Percentiles rank a stretch among this genome's conserved stretches.
These are phyloP conservation scores for Psophia crepitans DNA, from an alignment of 2,113 vertebrate genomes.

Conservation along the genomic window DNA sequence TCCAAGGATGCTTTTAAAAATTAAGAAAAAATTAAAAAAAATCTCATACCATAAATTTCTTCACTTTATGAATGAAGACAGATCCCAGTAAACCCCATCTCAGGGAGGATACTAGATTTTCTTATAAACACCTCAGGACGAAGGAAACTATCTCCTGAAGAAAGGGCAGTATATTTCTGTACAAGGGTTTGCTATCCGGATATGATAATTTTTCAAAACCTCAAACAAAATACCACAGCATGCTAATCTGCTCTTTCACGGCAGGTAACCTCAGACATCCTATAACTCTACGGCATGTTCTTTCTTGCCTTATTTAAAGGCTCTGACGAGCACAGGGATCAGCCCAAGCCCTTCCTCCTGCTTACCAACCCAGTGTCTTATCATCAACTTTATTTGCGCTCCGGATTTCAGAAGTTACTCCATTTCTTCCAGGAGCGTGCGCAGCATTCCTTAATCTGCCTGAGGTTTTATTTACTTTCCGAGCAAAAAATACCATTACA, in stretches of 20 bases:
- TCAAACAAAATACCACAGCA: conserved; percentile 45
- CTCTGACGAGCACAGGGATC: not conserved
- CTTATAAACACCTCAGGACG: not conserved
- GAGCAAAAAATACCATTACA: not conserved
- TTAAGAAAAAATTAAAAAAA: too few relatives aligned
- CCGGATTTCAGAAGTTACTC: not conserved
- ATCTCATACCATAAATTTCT: not conserved
- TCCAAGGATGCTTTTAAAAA: not conserved
- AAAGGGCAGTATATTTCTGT: not conserved
- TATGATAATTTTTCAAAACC: not conserved
- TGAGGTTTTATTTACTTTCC: not conserved
- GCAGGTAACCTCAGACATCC: conserved; percentile 30
- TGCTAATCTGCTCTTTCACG: conserved; percentile 28
- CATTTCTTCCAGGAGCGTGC: not conserved
- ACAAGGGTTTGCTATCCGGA: not conserved
- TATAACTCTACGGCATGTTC: not conserved
- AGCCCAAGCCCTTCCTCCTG: not conserved
- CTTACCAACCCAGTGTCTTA: not conserved
- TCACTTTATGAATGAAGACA: not conserved
- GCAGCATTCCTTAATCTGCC: not conserved
- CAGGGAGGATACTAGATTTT: not conserved
- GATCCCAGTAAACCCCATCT: not conserved
- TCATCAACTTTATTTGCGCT: not conserved
- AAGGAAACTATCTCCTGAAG: not conserved
- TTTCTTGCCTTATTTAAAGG: conserved; percentile 16